Conservation (phyloP, 2,113 vertebrate genomes). For the Chamaea fasciata region DNA sequence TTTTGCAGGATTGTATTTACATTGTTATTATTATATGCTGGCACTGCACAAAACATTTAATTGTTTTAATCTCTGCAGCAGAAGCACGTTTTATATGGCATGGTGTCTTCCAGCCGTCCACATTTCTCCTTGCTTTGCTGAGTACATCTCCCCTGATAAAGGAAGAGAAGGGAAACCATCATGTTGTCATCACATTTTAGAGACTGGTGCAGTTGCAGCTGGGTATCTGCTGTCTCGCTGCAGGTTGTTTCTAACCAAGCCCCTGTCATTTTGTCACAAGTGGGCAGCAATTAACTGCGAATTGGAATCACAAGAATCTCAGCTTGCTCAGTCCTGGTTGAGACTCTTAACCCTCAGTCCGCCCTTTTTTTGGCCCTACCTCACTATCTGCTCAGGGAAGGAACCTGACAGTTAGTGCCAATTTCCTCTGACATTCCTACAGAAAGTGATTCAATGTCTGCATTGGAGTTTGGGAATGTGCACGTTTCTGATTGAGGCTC, state of each 20-base stretch:
- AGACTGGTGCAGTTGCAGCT: background rate
- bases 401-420: background rate
- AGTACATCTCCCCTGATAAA: background rate
- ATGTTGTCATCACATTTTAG: fast-evolving
- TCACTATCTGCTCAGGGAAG: background rate
- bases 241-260: background rate
- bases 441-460: background rate
- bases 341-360: background rate
- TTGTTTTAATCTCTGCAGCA: background rate
- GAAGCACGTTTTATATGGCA: background rate
- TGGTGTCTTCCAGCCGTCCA: background rate
- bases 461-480: background rate
- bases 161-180: background rate
- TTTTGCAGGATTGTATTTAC: background rate
- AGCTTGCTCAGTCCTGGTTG: background rate
- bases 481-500: fast-evolving
- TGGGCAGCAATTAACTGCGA: constrained; percentile 12
- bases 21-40: background rate
- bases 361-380: background rate
- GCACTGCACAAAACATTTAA: background rate
- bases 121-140: background rate
- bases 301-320: background rate
- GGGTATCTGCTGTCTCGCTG: background rate
- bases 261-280: background rate
- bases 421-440: fast-evolving